phyloP scores from a whole-genome alignment of 1,140 invertebrate species.

The Brachionus angularis region DNA sequence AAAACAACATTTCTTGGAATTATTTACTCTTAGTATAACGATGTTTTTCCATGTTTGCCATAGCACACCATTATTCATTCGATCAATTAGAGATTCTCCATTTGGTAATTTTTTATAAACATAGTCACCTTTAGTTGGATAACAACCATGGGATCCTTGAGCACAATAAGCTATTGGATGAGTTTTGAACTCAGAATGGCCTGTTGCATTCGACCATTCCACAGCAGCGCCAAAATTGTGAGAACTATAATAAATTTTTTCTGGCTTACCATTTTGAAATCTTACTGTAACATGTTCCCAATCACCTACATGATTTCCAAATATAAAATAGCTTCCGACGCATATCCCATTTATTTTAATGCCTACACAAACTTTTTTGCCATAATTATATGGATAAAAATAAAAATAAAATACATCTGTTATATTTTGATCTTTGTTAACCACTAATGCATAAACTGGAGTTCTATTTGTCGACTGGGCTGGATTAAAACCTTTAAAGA shows the following conservation, averaged over 20 bases:
- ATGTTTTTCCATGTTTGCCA: conserved; percentile 26
- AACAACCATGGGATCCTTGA: conserved; percentile 11
- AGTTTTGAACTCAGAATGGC: conserved; percentile 1
- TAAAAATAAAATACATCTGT: conserved; percentile 36
- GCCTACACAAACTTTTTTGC: conserved; percentile 16
- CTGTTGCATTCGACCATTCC: not conserved
- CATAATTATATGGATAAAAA: conserved; percentile 24
- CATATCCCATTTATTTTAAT: conserved; percentile 12
- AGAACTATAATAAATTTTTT: conserved; percentile 16
- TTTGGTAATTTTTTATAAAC: conserved; percentile 15
- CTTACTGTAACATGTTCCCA: conserved; percentile 29
- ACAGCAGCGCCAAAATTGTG: conserved; percentile 10
- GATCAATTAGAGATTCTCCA: conserved; percentile 1
- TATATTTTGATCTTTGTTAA: conserved; percentile 4
- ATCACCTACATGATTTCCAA: conserved; percentile 26
- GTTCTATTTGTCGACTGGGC: not conserved
- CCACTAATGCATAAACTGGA: conserved; percentile 20
- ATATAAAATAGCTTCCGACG: not conserved
- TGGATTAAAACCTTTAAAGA: conserved; percentile 15
- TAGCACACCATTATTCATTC: not conserved
- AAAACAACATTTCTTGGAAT: conserved; percentile 20
- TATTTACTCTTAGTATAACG: conserved; percentile 10
- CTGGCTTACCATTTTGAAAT: conserved; percentile 1
- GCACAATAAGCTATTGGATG: conserved; percentile 27
- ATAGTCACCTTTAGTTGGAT: conserved; percentile 25